These are phyloP conservation scores for Euwallacea fornicatus DNA, from an alignment of 1,140 invertebrate genomes.

Conservation along the genomic window DNA sequence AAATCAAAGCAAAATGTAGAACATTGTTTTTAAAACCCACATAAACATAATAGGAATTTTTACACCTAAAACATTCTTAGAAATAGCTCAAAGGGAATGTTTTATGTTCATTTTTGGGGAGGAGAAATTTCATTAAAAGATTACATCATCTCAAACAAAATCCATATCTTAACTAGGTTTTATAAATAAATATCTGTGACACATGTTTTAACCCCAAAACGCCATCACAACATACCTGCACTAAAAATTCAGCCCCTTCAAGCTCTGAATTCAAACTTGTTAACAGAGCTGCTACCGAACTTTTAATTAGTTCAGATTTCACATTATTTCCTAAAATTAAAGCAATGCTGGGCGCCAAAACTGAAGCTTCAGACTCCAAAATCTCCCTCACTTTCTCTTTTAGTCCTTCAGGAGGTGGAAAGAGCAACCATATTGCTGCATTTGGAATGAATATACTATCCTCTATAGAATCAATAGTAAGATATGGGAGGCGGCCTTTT, in stretches of 20 bases:
- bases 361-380: constrained; percentile 74
- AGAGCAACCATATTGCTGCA: constrained; percentile 60
- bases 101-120: too few species aligned
- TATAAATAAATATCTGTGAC: constrained; percentile 26
- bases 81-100: too few species aligned
- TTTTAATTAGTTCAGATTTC: constrained; percentile 56
- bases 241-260: constrained; percentile 32
- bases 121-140: too few species aligned
- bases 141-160: too few species aligned
- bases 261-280: constrained; percentile 54
- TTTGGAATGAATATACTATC: constrained; percentile 59
- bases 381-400: constrained; percentile 60
- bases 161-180: background rate
- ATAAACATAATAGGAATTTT: too few species aligned
- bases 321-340: constrained; percentile 54
- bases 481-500: constrained; percentile 54
- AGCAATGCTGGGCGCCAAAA: constrained; percentile 63
- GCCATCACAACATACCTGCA: constrained; percentile 37
- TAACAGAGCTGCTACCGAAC: constrained; percentile 54
- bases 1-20: too few species aligned
- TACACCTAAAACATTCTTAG: too few species aligned
- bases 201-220: background rate
- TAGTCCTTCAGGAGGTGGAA: constrained; percentile 51
- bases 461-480: constrained; percentile 55
- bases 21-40: too few species aligned